A percentile compares a stretch with the other conserved stretches of the same genome.
These are phyloP conservation scores for Etheostoma nigrum DNA, from an alignment of 2,797 vertebrate species.

Conservation along the genomic window DNA sequence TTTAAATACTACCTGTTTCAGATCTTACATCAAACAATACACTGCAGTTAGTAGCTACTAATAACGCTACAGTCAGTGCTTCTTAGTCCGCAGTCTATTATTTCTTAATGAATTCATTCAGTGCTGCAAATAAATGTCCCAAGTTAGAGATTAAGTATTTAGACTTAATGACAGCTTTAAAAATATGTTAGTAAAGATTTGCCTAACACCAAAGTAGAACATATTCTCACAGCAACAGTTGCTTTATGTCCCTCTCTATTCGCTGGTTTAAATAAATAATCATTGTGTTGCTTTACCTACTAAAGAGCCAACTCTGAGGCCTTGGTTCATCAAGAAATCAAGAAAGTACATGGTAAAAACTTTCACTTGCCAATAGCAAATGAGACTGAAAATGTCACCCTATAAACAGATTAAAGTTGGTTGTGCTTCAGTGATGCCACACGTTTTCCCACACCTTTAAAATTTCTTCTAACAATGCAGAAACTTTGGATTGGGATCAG, in stretches of 20 bases:
- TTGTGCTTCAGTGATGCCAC: conserved; percentile 36
- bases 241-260: neutral
- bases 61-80: neutral
- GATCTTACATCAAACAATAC: neutral
- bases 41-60: neutral
- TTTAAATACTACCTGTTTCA: conserved; percentile 18
- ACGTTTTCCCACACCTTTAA: neutral
- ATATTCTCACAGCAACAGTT: conserved; percentile 11
- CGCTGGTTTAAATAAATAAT: conserved; percentile 10
- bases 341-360: conserved; percentile 32
- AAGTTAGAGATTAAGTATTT: conserved; percentile 13
- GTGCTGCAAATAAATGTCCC: neutral
- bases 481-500: neutral
- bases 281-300: neutral
- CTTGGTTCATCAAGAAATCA: conserved; percentile 36
- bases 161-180: conserved; percentile 16
- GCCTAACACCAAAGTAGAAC: neutral
- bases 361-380: conserved; percentile 52
- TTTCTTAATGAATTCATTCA: conserved; percentile 17
- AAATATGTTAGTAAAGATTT: neutral
- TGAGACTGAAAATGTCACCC: conserved; percentile 60
- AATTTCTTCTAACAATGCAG: neutral
- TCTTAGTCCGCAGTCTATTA: neutral
- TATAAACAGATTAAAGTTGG: conserved; percentile 60
- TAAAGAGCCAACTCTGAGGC: conserved; percentile 14